A percentile compares a stretch with the other conserved stretches of the same genome.
phyloP scores from a whole-genome alignment of 2,113 vertebrate genomes.

The Clarias gariepinus region DNA sequence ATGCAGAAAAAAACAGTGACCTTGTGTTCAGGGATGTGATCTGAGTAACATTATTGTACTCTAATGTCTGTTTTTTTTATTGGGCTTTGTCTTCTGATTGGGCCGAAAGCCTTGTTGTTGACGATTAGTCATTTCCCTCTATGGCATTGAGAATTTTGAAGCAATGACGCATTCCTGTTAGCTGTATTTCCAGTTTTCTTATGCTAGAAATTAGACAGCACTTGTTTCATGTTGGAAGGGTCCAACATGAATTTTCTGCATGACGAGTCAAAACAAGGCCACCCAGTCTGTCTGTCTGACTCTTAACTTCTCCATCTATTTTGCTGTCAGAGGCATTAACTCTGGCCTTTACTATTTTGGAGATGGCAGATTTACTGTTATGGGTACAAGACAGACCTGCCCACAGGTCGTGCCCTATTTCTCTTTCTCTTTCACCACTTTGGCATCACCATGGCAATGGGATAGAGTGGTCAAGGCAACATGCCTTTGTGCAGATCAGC shows the following conservation, averaged over 20 bases:
- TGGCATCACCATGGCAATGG: conserved; percentile 50
- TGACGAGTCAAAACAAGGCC: conserved; percentile 31
- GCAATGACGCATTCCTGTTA: background rate
- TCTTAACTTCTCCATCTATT: conserved; percentile 15
- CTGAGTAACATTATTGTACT: background rate
- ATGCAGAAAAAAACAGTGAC: background rate
- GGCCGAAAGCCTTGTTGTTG: no score
- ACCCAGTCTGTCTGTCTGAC: conserved; percentile 30
- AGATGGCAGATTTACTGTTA: conserved; percentile 48
- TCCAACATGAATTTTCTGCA: conserved; percentile 10
- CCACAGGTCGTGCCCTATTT: conserved; percentile 27
- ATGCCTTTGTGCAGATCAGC: conserved; percentile 47
- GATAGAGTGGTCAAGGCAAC: conserved; percentile 43
- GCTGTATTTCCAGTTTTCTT: background rate
- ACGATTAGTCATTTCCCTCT: background rate
- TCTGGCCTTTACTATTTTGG: conserved; percentile 29
- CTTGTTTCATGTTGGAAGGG: background rate
- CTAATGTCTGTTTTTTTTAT: background rate
- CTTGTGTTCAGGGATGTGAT: conserved; percentile 2
- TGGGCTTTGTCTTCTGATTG: background rate
- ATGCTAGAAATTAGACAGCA: background rate
- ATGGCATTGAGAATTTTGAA: background rate
- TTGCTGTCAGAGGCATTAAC: conserved; percentile 18
- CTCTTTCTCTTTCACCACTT: conserved; percentile 32
- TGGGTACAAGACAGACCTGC: conserved; percentile 42